phyloP scores from a whole-genome alignment of 2,797 vertebrate species.

The Luscinia megarhynchos region DNA sequence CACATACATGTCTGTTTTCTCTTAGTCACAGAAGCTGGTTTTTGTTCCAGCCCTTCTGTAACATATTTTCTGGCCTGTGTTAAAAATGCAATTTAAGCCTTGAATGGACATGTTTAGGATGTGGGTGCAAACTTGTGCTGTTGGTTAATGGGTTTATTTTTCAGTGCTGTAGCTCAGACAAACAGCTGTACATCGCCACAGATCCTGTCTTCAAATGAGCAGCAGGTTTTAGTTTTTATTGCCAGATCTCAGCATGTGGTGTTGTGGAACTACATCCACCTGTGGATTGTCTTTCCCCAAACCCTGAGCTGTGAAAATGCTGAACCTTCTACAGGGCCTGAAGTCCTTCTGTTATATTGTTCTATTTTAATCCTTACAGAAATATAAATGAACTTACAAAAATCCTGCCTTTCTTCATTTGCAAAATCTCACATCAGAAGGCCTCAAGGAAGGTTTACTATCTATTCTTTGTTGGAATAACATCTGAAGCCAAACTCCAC shows the following conservation, averaged over 20 bases:
- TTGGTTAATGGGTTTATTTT: conserved; percentile 32
- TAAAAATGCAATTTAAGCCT: conserved; percentile 23
- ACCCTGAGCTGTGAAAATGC: neutral
- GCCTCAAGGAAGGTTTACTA: neutral
- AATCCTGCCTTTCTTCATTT: neutral
- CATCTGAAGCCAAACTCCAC: neutral
- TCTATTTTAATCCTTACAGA: neutral
- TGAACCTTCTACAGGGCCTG: neutral
- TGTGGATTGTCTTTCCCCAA: neutral
- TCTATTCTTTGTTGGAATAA: neutral
- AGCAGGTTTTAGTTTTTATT: neutral
- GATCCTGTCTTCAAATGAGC: neutral
- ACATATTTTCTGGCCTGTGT: neutral
- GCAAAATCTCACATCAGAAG: neutral
- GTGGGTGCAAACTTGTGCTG: neutral
- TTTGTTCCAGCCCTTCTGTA: neutral
- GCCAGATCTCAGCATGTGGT: neutral
- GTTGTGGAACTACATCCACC: neutral
- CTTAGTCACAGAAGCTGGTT: neutral
- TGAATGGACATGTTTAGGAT: neutral
- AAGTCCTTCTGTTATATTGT: neutral
- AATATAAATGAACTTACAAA: neutral
- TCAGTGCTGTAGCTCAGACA: neutral
- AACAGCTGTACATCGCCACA: neutral
- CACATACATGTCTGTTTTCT: neutral